Conservation (phyloP, 1,140 invertebrate genomes). For the Philopotamus ludificatus region DNA sequence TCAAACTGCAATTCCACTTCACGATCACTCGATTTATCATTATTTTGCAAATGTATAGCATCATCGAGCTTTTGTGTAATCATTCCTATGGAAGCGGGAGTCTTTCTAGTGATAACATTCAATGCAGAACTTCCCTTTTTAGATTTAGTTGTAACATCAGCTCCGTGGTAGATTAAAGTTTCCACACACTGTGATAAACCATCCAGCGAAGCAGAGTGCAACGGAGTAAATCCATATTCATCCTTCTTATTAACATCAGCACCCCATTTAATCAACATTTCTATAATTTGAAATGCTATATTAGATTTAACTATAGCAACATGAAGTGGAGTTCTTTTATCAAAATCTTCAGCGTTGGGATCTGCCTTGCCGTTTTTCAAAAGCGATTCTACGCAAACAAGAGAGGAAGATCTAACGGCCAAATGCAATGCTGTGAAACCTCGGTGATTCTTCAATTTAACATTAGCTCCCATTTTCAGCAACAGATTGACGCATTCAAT, state of each 20-base stretch:
- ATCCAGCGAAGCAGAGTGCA: conserved; percentile 83
- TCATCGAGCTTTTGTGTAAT: conserved; percentile 73
- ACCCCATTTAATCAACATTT: conserved; percentile 70
- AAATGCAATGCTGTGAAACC: conserved; percentile 77
- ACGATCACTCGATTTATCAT: conserved; percentile 70
- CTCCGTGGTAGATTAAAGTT: conserved; percentile 76
- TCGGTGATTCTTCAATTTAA: conserved; percentile 67
- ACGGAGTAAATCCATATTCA: conserved; percentile 83
- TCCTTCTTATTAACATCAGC: conserved; percentile 83
- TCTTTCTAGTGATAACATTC: conserved; percentile 78
- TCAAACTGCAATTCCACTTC: conserved; percentile 78
- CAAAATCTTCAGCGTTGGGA: conserved; percentile 72
- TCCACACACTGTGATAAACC: conserved; percentile 79
- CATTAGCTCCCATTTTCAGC: conserved; percentile 70
- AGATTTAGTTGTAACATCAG: conserved; percentile 79
- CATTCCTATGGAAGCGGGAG: conserved; percentile 74
- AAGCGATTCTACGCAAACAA: conserved; percentile 74
- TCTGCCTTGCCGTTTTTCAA: conserved; percentile 69
- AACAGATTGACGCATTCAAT: conserved; percentile 70
- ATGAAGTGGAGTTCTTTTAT: conserved; percentile 74
- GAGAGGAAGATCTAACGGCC: conserved; percentile 70
- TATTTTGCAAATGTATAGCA: conserved; percentile 74
- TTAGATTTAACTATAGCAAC: conserved; percentile 74
- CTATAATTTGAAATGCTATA: conserved; percentile 73
- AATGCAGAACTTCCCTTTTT: conserved; percentile 79